phyloP scores from a whole-genome alignment of 2,113 vertebrate genomes.

The Austrofundulus limnaeus region DNA sequence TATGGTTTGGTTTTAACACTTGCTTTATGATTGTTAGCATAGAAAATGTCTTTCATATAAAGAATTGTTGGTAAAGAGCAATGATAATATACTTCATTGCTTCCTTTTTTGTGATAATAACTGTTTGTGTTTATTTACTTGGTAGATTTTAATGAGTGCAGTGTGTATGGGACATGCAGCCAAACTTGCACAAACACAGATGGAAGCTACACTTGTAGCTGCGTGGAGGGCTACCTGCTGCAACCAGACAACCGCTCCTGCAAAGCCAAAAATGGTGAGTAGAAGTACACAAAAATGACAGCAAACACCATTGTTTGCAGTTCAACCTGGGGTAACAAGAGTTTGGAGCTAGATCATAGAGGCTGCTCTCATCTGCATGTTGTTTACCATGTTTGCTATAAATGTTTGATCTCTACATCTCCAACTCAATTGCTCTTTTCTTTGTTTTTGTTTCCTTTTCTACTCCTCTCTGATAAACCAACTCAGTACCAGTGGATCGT shows the following conservation, averaged over 20 bases:
- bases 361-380: conserved; percentile 4
- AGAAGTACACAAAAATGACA: not conserved
- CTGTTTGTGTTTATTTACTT: not conserved
- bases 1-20: not conserved
- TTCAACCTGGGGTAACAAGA: not conserved
- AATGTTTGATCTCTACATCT: too few species aligned
- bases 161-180: conserved; percentile 92
- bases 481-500: conserved; percentile 82
- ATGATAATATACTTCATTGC: not conserved
- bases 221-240: conserved; percentile 93
- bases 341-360: not conserved
- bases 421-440: too few species aligned
- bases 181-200: conserved; percentile 90
- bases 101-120: not conserved
- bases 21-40: not conserved
- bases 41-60: not conserved
- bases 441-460: not conserved
- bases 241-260: conserved; percentile 97
- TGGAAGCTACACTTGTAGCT: conserved; percentile 90
- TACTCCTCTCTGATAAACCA: not conserved
- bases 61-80: too few species aligned
- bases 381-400: not conserved
- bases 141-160: conserved; percentile 94
- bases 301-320: not conserved
- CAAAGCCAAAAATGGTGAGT: conserved; percentile 95